phyloP scores from a whole-genome alignment of 1,140 invertebrate species.

The Bactericera cockerelli region DNA sequence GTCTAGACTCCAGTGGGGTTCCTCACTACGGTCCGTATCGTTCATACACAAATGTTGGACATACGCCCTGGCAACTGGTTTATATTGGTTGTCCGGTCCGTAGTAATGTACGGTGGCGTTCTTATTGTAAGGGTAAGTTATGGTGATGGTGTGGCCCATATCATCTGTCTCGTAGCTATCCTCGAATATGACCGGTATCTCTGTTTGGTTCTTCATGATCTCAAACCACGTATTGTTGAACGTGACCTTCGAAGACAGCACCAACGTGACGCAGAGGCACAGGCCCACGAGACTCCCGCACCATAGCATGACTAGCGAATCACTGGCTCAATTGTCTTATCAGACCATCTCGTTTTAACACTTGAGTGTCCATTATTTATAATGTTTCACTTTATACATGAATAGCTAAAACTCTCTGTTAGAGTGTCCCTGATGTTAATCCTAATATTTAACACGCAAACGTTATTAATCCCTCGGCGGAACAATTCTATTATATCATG shows the following conservation, averaged over 20 bases:
- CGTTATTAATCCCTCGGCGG: too few relatives aligned
- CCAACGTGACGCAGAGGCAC: too few relatives aligned
- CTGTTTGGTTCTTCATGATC: not conserved
- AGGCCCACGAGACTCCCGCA: too few relatives aligned
- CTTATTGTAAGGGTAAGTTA: not conserved
- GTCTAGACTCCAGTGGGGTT: not conserved
- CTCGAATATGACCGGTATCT: not conserved
- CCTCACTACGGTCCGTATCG: not conserved
- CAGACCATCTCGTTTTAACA: too few relatives aligned
- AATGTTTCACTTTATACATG: too few relatives aligned
- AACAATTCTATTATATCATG: too few relatives aligned
- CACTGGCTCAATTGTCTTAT: too few relatives aligned
- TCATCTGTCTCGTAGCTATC: not conserved
- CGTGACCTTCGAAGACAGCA: not conserved
- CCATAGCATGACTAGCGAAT: too few relatives aligned
- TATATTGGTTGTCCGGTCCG: constrained; percentile 4
- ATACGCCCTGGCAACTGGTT: not conserved
- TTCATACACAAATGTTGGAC: not conserved
- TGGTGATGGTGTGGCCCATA: not conserved
- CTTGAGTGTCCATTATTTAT: too few relatives aligned
- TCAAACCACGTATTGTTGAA: not conserved
- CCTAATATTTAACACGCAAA: too few relatives aligned
- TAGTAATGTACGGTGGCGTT: constrained; percentile 3
- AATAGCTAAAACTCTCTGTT: too few relatives aligned
- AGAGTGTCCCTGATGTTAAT: too few relatives aligned